phyloP scores from a whole-genome alignment of 1,140 invertebrate genomes.

The Trinorchestia longiramus region DNA sequence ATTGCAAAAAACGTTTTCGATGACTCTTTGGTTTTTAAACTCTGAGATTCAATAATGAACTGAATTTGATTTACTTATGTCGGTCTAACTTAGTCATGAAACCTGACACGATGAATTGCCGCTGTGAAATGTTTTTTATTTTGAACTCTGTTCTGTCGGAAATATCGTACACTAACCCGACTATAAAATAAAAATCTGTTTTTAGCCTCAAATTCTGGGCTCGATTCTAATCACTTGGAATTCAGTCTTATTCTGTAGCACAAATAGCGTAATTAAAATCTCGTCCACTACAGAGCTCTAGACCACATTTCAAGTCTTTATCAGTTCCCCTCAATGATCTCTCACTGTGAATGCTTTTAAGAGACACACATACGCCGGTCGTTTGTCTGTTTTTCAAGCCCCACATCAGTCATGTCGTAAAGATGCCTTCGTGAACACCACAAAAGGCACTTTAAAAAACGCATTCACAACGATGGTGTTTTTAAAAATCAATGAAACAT shows the following conservation, averaged over 20 bases:
- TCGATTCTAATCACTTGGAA: background rate
- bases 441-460: background rate
- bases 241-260: background rate
- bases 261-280: background rate
- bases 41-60: no score
- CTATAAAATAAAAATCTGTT: background rate
- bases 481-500: background rate
- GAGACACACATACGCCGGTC: background rate
- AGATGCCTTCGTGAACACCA: background rate
- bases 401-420: background rate
- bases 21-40: no score
- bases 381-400: conserved; percentile 19
- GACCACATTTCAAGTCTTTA: background rate
- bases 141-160: no score
- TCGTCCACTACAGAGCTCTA: background rate
- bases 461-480: background rate
- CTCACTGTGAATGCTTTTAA: background rate
- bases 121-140: no score
- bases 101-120: no score
- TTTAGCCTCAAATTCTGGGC: background rate
- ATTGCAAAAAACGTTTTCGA: no score
- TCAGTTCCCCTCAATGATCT: background rate
- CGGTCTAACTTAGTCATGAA: no score
- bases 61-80: no score
- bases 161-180: no score